phyloP scores from a whole-genome alignment of 2,888 invertebrate species.

The Leistus spinibarbis region DNA sequence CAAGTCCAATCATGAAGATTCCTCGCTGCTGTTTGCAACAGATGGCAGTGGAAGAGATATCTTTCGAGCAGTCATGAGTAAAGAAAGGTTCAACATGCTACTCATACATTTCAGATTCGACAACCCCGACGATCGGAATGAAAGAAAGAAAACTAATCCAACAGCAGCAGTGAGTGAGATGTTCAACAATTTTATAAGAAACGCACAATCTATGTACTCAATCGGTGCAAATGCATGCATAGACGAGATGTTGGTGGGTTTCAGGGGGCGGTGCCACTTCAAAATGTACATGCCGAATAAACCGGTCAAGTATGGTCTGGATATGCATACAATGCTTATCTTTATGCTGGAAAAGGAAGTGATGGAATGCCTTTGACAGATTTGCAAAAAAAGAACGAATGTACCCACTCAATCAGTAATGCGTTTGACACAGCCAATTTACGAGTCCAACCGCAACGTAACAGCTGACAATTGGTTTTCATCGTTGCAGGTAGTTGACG shows the following conservation, averaged over 20 bases:
- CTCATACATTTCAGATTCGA: background rate
- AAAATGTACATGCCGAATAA: conserved; percentile 6
- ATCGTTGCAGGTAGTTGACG: background rate
- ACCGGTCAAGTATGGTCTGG: conserved; percentile 25
- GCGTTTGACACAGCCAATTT: conserved; percentile 2
- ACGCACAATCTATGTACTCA: background rate
- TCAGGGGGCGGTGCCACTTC: background rate
- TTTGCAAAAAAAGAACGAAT: too few relatives aligned
- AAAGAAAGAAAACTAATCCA: background rate
- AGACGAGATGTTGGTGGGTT: background rate
- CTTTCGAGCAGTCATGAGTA: background rate
- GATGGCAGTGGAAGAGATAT: background rate
- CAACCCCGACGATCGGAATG: background rate
- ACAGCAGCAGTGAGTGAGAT: background rate
- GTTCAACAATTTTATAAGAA: background rate
- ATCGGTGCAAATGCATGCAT: background rate
- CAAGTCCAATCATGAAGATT: background rate
- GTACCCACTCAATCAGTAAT: background rate
- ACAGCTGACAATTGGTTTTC: conserved; percentile 9
- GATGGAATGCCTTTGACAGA: conserved; percentile 7
- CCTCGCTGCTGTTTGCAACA: background rate
- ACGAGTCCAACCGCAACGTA: background rate
- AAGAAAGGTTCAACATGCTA: background rate
- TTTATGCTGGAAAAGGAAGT: too few relatives aligned
- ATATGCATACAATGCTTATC: background rate